phyloP scores from a whole-genome alignment of 2,888 invertebrate species.

The Parnassius apollo region DNA sequence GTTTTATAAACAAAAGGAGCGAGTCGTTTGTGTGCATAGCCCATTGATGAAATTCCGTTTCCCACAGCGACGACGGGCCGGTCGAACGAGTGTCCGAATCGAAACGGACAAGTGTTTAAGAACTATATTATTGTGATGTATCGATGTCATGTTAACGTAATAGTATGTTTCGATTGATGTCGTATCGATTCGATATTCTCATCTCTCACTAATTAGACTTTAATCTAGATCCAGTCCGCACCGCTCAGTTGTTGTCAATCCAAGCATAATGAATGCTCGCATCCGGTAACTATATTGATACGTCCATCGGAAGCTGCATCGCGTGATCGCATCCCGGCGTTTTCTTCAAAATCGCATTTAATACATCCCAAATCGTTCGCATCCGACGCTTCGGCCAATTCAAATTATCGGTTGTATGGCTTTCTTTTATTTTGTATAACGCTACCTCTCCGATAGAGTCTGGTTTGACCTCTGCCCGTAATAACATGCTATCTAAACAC shows the following conservation, averaged over 20 bases:
- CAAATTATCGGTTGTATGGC: conserved; percentile 76
- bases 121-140: neutral
- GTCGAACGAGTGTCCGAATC: conserved; percentile 62
- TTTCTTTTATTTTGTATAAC: conserved; percentile 68
- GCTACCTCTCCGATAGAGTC: conserved; percentile 49
- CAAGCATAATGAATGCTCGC: conserved; percentile 50
- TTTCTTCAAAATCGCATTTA: conserved; percentile 63
- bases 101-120: conserved; percentile 48
- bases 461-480: conserved; percentile 76
- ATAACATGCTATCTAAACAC: conserved; percentile 68
- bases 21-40: conserved; percentile 59
- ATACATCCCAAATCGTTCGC: conserved; percentile 59
- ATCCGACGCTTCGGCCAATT: conserved; percentile 57
- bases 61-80: conserved; percentile 65
- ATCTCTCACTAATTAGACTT: conserved; percentile 49
- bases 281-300: conserved; percentile 55
- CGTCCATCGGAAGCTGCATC: conserved; percentile 56
- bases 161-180: conserved; percentile 3
- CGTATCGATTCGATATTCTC: conserved; percentile 1
- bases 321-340: conserved; percentile 59
- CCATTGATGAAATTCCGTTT: conserved; percentile 71
- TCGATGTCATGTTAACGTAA: neutral
- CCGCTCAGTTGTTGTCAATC: conserved; percentile 46
- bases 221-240: conserved; percentile 41
- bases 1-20: conserved; percentile 77